Conservation (phyloP, 2,797 vertebrate species). For the Malacoctenus gilli region DNA sequence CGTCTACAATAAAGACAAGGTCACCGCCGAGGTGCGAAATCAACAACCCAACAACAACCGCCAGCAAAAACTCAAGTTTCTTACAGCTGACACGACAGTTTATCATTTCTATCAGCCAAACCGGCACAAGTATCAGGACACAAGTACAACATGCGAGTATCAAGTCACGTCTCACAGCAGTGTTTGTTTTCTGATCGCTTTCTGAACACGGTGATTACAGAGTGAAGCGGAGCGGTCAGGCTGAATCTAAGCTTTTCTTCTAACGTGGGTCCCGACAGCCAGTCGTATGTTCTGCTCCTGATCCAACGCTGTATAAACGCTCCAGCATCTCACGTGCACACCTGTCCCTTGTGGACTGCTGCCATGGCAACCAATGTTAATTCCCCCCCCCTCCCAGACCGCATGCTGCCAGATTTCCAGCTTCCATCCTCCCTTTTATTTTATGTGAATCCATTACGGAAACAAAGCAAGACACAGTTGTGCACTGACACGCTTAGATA, state of each 20-base stretch:
- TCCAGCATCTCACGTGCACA: constrained; percentile 66
- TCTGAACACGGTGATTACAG: no score
- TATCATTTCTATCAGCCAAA: neutral
- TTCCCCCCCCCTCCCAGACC: constrained; percentile 52
- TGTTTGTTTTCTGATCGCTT: no score
- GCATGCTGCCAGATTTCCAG: constrained; percentile 61
- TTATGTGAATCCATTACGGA: constrained; percentile 70
- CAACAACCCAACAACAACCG: neutral
- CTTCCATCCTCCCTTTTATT: constrained; percentile 68
- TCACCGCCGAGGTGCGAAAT: neutral
- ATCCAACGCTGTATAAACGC: constrained; percentile 49
- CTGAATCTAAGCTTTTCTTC: constrained; percentile 22
- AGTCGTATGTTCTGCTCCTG: constrained; percentile 24
- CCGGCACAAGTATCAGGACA: neutral
- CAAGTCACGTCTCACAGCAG: no score
- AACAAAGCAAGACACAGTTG: constrained; percentile 74
- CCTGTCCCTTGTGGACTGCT: constrained; percentile 72
- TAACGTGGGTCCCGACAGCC: constrained; percentile 27
- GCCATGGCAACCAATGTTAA: constrained; percentile 72
- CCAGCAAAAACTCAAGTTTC: neutral
- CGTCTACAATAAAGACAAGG: neutral
- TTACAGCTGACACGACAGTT: no score
- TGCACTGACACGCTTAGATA: constrained; percentile 62
- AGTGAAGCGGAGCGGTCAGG: no score
- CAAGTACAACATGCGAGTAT: no score